Conservation (phyloP, 2,888 invertebrate genomes). For the Sarcophaga rosellei region DNA sequence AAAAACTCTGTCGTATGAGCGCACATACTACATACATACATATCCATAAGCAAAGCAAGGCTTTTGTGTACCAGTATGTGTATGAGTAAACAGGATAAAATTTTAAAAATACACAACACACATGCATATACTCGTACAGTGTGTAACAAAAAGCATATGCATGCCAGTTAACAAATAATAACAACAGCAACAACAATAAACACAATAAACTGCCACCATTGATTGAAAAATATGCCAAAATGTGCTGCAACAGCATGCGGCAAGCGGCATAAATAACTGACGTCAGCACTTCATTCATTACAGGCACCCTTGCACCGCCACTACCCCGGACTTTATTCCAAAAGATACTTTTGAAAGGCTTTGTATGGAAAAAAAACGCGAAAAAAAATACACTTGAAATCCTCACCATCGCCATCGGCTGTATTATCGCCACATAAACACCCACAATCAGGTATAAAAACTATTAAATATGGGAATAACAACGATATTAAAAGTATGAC, state of each 20-base stretch:
- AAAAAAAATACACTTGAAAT: too few species aligned
- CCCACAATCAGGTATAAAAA: slow-evolving; percentile 19
- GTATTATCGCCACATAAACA: background rate
- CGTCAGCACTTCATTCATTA: slow-evolving; percentile 16
- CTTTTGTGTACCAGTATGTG: slow-evolving; percentile 1
- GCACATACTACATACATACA: too few species aligned
- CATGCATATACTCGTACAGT: too few species aligned
- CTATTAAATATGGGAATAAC: background rate
- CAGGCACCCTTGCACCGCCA: background rate
- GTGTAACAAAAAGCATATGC: too few species aligned
- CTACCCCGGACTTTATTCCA: background rate
- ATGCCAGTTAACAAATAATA: background rate
- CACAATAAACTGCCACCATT: slow-evolving; percentile 38
- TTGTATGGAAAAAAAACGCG: too few species aligned
- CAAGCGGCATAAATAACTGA: slow-evolving; percentile 33
- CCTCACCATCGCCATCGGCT: too few species aligned
- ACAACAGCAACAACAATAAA: slow-evolving; percentile 3
- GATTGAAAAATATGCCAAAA: slow-evolving; percentile 56
- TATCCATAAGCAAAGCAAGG: too few species aligned
- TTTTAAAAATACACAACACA: background rate
- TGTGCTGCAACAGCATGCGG: background rate
- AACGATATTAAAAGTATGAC: slow-evolving; percentile 1
- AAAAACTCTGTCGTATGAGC: background rate
- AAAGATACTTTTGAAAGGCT: too few species aligned
- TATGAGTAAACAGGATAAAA: background rate